phyloP scores from a whole-genome alignment of 2,888 invertebrate species.

The Tillus elongatus region DNA sequence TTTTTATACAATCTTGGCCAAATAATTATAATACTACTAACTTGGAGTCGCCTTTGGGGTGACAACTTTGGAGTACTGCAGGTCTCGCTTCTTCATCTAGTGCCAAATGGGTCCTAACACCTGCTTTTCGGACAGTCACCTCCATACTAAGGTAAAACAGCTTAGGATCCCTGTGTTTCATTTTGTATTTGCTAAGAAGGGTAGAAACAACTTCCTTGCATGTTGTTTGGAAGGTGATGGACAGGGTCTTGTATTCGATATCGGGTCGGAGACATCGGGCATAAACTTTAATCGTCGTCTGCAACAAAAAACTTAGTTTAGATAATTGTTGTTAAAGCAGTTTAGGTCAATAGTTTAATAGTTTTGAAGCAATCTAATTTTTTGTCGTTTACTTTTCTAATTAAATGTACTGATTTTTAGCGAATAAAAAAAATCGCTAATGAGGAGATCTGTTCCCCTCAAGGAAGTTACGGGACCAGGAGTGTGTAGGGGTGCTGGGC shows the following conservation, averaged over 20 bases:
- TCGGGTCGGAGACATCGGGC: constrained; percentile 83
- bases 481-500: no score
- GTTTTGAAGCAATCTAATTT: no score
- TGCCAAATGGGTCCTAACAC: constrained; percentile 70
- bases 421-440: no score
- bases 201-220: constrained; percentile 79
- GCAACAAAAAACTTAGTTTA: constrained; percentile 24
- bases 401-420: no score
- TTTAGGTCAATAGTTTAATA: no score
- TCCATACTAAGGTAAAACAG: constrained; percentile 93
- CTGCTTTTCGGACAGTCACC: constrained; percentile 76
- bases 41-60: constrained; percentile 89
- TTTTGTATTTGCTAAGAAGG: constrained; percentile 72
- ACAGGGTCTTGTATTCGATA: constrained; percentile 91
- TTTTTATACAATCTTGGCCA: no score
- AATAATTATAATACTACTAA: constrained; percentile 39
- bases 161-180: constrained; percentile 86
- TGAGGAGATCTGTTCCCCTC: no score
- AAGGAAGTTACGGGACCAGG: no score
- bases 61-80: constrained; percentile 85
- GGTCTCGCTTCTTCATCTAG: constrained; percentile 84
- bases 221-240: constrained; percentile 80
- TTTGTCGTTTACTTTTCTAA: no score
- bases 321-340: constrained; percentile 1
- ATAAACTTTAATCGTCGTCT: constrained; percentile 89